phyloP scores from a whole-genome alignment of 1,140 invertebrate genomes.

The Bombus fervidus region DNA sequence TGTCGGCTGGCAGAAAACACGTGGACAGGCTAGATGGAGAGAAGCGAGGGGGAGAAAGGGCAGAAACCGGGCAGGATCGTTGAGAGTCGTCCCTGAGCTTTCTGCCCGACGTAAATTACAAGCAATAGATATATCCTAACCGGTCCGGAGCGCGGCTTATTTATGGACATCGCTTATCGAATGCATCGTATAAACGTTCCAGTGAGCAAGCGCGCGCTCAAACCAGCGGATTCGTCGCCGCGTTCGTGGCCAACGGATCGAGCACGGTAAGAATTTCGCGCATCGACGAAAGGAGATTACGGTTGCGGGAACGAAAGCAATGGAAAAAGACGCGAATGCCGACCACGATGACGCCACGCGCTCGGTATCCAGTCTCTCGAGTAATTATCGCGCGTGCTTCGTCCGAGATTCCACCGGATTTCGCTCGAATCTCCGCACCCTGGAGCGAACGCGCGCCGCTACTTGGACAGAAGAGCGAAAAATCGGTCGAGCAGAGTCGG shows the following conservation, averaged over 20 bases:
- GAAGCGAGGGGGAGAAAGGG: background rate
- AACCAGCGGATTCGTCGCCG: constrained; percentile 3
- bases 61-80: background rate
- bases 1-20: constrained; percentile 53
- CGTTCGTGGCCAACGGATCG: background rate
- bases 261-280: constrained; percentile 18
- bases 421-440: background rate
- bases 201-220: constrained; percentile 7
- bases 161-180: constrained; percentile 73
- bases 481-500: too few relatives aligned
- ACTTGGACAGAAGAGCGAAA: background rate
- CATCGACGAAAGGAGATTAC: constrained; percentile 15
- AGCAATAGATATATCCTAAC: constrained; percentile 69
- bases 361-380: background rate
- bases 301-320: background rate
- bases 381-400: constrained; percentile 6
- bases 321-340: constrained; percentile 9
- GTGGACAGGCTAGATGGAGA: constrained; percentile 28
- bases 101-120: constrained; percentile 70
- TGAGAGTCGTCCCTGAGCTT: constrained; percentile 54
- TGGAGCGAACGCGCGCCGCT: background rate
- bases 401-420: background rate
- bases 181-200: constrained; percentile 56
- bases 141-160: constrained; percentile 66
- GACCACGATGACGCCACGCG: constrained; percentile 2